phyloP scores from a whole-genome alignment of 2,113 vertebrate genomes.

The Caranx ignobilis region DNA sequence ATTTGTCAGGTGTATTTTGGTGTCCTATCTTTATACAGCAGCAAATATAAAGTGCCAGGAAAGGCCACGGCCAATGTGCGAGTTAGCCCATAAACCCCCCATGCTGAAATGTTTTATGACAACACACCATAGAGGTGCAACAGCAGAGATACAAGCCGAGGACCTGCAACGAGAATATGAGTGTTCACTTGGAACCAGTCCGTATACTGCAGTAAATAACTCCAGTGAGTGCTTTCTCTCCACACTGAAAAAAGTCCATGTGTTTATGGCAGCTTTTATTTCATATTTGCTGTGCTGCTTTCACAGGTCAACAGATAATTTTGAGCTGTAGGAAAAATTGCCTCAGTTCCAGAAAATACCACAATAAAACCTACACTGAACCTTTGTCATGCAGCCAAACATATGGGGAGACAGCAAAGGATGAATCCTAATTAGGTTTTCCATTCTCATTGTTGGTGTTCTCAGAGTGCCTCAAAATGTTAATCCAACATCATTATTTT shows the following conservation, averaged over 20 bases:
- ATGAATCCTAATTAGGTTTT: constrained; percentile 53
- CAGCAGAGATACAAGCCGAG: constrained; percentile 45
- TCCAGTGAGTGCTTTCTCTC: constrained; percentile 6
- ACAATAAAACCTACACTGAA: constrained; percentile 24
- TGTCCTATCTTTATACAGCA: constrained; percentile 63
- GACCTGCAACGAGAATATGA: constrained; percentile 47
- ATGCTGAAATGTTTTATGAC: constrained; percentile 64
- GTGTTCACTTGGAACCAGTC: constrained; percentile 44
- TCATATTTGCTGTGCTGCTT: constrained; percentile 39
- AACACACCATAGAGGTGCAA: constrained; percentile 32
- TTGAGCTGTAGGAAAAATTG: constrained; percentile 19
- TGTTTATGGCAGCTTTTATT: constrained; percentile 44
- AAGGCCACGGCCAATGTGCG: constrained; percentile 52
- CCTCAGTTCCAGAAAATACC: constrained; percentile 32
- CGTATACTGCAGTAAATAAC: constrained; percentile 60
- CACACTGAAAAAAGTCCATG: constrained; percentile 43
- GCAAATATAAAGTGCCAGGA: constrained; percentile 54
- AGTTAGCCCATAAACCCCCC: constrained; percentile 52
- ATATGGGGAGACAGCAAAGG: constrained; percentile 9
- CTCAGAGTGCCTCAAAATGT: constrained; percentile 43
- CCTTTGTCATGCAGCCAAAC: constrained; percentile 44
- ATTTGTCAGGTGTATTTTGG: constrained; percentile 48
- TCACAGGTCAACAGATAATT: constrained; percentile 20
- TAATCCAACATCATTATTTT: constrained; percentile 79
- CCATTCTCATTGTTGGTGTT: constrained; percentile 44